Percentiles rank a stretch among this genome's conserved stretches.
These are phyloP conservation scores for Oryzias melastigma DNA, from an alignment of 2,113 vertebrate genomes.

Conservation along the genomic window DNA sequence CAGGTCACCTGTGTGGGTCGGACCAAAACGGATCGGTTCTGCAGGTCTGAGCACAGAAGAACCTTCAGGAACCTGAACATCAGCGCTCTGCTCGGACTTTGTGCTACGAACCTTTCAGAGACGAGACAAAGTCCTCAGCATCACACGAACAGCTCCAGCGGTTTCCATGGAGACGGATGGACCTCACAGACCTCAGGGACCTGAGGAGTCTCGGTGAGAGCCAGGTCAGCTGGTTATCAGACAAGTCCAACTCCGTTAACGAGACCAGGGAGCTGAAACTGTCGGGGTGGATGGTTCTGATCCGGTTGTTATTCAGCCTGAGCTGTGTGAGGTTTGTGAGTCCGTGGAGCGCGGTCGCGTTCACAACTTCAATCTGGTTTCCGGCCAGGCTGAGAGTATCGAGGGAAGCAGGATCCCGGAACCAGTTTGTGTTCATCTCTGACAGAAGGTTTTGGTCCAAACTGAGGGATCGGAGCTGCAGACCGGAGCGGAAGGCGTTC, in stretches of 20 bases:
- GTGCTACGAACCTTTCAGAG: slow-evolving; percentile 65
- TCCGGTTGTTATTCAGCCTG: slow-evolving; percentile 59
- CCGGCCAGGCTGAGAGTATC: slow-evolving; percentile 39
- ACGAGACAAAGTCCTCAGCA: slow-evolving; percentile 53
- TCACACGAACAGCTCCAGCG: slow-evolving; percentile 77
- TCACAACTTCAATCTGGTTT: slow-evolving; percentile 56
- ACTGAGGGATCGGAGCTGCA: slow-evolving; percentile 50
- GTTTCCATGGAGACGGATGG: slow-evolving; percentile 62
- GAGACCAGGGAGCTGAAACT: slow-evolving; percentile 47
- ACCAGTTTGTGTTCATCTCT: slow-evolving; percentile 56
- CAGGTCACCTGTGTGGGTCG: slow-evolving; percentile 52
- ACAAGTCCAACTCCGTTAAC: slow-evolving; percentile 67
- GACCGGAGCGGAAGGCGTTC: slow-evolving; percentile 61
- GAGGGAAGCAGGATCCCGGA: slow-evolving; percentile 48
- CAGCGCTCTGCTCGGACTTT: neutral
- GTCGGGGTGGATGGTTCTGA: slow-evolving; percentile 31
- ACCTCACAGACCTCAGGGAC: slow-evolving; percentile 33
- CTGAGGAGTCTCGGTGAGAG: slow-evolving; percentile 50
- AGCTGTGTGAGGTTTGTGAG: slow-evolving; percentile 53
- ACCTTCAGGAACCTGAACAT: neutral
- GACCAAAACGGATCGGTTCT: slow-evolving; percentile 56
- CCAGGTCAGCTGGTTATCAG: slow-evolving; percentile 65
- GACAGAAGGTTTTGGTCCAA: slow-evolving; percentile 61
- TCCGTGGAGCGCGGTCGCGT: slow-evolving; percentile 13
- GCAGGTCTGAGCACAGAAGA: slow-evolving; percentile 56